Evolutionary conservation across 2,797 vertebrate species (phyloP), one percentile per base, ranked within the genome.

Genomic region (Labroides dimidiatus): DNA sequence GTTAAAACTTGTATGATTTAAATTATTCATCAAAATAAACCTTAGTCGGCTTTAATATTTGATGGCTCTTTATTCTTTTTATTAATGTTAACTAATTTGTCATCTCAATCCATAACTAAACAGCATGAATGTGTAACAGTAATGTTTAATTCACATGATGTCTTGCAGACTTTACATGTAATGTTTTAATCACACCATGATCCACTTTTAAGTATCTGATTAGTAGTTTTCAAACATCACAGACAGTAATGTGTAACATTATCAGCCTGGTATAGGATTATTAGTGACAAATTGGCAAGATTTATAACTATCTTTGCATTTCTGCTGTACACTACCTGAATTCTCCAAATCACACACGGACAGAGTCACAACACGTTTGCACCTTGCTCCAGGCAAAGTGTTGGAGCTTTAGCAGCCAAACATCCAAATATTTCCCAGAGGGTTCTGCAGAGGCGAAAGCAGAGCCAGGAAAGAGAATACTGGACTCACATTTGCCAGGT

Each of bases 11-110:
- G 33, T 15, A 62, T 63, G 56, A 55, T 58, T 42, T 64, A 23
- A 47, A 51, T 68, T 36, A 62, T 71, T 48, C 43, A 30, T 76
- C 69, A 50, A 41, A 41, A 9, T 55, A 15, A 55, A 48, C 48
- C 49, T 49, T 10, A 61, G 30, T 77, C 60, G 60, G 39, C 27
- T 48, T 70, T 52, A 3, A 24, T 66, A 72, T 74, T 58, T 36
- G 15, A 62, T 44, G 51, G 52, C 11, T 6, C 16, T 49, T 24
- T 15, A 24, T 24, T 49, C 24, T 49, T 30, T 53, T 12, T 6
- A 21, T 21, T n/a, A 21, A 17, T 23, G 8, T 42, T 63, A 27
- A 10, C 17, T 53, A 54, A 16, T n/a, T 42, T 60, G 50, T 51
- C 14, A 55, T 39, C 53, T 65, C 1, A 39, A 53, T 61, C 27